Percentiles rank a stretch among this genome's conserved stretches.
Evolutionary conservation across 2,888 invertebrate genomes (phyloP).

Genomic region (Boloria selene): DNA sequence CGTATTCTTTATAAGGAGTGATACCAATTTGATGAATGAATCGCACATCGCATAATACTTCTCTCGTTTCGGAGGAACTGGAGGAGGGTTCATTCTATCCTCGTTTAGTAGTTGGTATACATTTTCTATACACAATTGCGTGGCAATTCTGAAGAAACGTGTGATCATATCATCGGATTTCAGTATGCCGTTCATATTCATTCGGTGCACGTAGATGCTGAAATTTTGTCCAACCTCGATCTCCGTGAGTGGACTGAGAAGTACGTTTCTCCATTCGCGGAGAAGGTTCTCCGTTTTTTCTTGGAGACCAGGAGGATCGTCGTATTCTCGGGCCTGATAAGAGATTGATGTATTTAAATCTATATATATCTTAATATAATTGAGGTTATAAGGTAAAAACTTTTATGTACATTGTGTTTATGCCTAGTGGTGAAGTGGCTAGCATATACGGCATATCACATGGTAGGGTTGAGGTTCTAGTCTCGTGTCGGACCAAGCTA

Average conservation of each 20-base stretch:
- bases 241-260: constrained; percentile 90
- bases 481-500: no score
- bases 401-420: no score
- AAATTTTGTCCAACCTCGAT: constrained; percentile 95
- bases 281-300: constrained; percentile 97
- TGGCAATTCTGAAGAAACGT: constrained; percentile 97
- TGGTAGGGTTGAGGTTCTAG: no score
- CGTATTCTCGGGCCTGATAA: constrained; percentile 85
- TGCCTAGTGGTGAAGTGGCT: no score
- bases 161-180: constrained; percentile 99
- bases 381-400: no score
- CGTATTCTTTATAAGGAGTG: constrained; percentile 96
- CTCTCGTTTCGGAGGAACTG: constrained; percentile 85
- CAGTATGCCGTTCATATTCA: constrained; percentile 94
- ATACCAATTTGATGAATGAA: constrained; percentile 96
- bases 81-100: constrained; percentile 84
- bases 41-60: constrained; percentile 98
- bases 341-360: no score
- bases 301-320: constrained; percentile 95
- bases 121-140: constrained; percentile 97
- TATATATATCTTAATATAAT: no score
- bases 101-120: constrained; percentile 93
- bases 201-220: constrained; percentile 95
- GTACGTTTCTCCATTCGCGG: constrained; percentile 97
- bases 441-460: no score